Conservation (phyloP, 1,140 invertebrate species). For the Acromyrmex echinatior region DNA sequence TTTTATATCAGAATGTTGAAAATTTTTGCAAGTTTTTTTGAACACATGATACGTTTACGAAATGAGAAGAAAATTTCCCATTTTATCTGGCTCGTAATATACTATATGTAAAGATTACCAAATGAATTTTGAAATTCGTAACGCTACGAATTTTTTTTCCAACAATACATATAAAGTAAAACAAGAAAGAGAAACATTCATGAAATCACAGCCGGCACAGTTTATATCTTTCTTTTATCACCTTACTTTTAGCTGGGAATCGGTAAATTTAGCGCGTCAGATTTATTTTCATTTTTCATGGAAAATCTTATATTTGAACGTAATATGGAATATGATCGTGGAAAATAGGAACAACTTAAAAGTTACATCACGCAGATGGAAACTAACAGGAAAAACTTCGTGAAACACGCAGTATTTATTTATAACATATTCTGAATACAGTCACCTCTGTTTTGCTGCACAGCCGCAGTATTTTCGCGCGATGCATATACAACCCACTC, state of each 20-base stretch:
- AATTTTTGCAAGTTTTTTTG: too few relatives aligned
- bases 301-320: slow-evolving; percentile 19
- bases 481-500: slow-evolving; percentile 36
- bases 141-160: too few relatives aligned
- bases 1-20: too few relatives aligned
- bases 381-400: slow-evolving; percentile 25
- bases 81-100: too few relatives aligned
- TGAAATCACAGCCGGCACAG: background rate
- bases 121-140: too few relatives aligned
- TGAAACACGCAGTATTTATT: slow-evolving; percentile 50
- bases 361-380: slow-evolving; percentile 48
- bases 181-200: background rate
- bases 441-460: slow-evolving; percentile 51
- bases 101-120: too few relatives aligned
- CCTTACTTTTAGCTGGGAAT: background rate
- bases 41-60: too few relatives aligned
- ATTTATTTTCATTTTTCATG: slow-evolving; percentile 49
- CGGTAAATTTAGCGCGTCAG: slow-evolving; percentile 6
- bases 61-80: too few relatives aligned
- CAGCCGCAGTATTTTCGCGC: slow-evolving; percentile 27
- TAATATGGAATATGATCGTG: slow-evolving; percentile 18
- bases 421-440: slow-evolving; percentile 57
- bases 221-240: slow-evolving; percentile 13
- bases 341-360: slow-evolving; percentile 42
- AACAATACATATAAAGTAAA: background rate